Evolutionary conservation across 2,888 invertebrate genomes (phyloP).

Genomic region (Hypsopygia costalis): DNA sequence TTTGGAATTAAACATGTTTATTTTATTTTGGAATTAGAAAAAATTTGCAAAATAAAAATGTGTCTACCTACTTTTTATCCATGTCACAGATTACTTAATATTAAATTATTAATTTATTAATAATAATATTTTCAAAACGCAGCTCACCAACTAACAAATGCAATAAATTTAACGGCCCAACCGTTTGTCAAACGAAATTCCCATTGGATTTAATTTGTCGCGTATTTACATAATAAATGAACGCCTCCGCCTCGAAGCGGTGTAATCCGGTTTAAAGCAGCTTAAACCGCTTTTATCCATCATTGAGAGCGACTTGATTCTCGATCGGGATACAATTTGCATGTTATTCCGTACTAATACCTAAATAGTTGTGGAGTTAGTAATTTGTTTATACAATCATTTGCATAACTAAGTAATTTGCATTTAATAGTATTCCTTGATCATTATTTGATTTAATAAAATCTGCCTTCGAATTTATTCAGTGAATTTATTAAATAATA

Average conservation of each 20-base stretch:
- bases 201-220: conserved; percentile 78
- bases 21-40: too few relatives aligned
- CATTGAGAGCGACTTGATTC: conserved; percentile 76
- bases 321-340: conserved; percentile 72
- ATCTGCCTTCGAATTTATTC: too few relatives aligned
- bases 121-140: neutral
- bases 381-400: conserved; percentile 46
- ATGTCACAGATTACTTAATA: too few relatives aligned
- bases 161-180: conserved; percentile 49
- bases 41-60: too few relatives aligned
- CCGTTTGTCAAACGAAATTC: conserved; percentile 74
- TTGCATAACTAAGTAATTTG: conserved; percentile 35
- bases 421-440: too few relatives aligned
- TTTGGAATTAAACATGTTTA: too few relatives aligned
- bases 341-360: conserved; percentile 66
- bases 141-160: conserved; percentile 32
- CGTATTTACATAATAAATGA: conserved; percentile 80
- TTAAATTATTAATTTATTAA: too few relatives aligned
- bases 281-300: conserved; percentile 72
- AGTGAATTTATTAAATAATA: too few relatives aligned
- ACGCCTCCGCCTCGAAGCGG: conserved; percentile 67
- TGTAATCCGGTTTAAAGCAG: conserved; percentile 62
- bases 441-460: too few relatives aligned
- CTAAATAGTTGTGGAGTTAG: conserved; percentile 56
- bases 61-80: too few relatives aligned